Conservation (phyloP, 1,140 invertebrate species). For the Elymnias hypermnestra region DNA sequence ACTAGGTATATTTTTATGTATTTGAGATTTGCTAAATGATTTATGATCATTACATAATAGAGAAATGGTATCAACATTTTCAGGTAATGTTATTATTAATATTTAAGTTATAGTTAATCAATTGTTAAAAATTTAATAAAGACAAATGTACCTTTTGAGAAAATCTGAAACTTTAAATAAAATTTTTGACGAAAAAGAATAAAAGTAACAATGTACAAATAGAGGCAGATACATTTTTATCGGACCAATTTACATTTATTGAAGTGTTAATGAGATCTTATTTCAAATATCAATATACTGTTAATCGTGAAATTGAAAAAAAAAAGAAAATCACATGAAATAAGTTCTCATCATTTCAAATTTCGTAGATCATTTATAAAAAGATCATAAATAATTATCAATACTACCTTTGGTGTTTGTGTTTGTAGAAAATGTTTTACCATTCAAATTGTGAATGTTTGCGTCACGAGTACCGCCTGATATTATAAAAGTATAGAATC, state of each 20-base stretch:
- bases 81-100: slow-evolving; percentile 37
- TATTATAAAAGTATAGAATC: slow-evolving; percentile 51
- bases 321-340: slow-evolving; percentile 39
- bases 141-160: slow-evolving; percentile 48
- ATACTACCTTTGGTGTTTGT: slow-evolving; percentile 70
- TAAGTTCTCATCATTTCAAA: slow-evolving; percentile 59
- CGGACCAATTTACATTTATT: slow-evolving; percentile 45
- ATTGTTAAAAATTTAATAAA: slow-evolving; percentile 55
- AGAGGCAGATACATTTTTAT: slow-evolving; percentile 16
- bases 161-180: slow-evolving; percentile 69
- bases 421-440: slow-evolving; percentile 67
- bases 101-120: slow-evolving; percentile 56
- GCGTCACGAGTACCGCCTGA: slow-evolving; percentile 51
- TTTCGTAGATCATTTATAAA: too few species aligned
- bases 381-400: slow-evolving; percentile 66
- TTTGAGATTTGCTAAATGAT: slow-evolving; percentile 34
- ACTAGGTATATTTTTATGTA: slow-evolving; percentile 13
- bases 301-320: too few species aligned
- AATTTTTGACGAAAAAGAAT: slow-evolving; percentile 39
- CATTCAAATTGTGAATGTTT: slow-evolving; percentile 69
- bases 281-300: slow-evolving; percentile 29
- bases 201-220: slow-evolving; percentile 44
- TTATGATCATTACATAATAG: slow-evolving; percentile 18
- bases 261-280: slow-evolving; percentile 39
- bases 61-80: slow-evolving; percentile 52